These are phyloP conservation scores for Pogona vitticeps DNA, from an alignment of 2,113 vertebrate species.

Conservation along the genomic window DNA sequence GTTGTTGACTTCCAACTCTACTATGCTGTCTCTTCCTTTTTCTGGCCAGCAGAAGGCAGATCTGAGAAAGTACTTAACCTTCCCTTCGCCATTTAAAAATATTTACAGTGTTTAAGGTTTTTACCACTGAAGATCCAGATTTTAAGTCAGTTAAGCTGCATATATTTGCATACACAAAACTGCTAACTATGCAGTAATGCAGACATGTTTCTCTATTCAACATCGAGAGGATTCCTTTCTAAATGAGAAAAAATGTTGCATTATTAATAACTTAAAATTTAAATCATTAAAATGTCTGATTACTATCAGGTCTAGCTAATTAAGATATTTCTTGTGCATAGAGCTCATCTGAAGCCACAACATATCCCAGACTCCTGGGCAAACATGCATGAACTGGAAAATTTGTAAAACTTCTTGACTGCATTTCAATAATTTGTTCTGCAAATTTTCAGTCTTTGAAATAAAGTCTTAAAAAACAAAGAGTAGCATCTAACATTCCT, in stretches of 20 bases:
- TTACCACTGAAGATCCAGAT: not conserved
- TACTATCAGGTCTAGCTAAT: too few species aligned
- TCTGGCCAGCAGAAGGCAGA: not conserved
- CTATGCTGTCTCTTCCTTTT: not conserved
- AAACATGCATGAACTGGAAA: not conserved
- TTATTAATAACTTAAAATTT: not conserved
- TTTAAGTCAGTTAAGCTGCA: not conserved
- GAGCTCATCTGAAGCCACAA: not conserved
- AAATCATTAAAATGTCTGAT: too few species aligned
- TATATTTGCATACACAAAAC: not conserved
- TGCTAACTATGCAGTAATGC: not conserved
- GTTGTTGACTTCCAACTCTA: not conserved
- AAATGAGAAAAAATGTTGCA: not conserved
- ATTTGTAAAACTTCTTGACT: not conserved
- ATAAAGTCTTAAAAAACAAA: not conserved
- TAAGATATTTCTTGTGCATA: not conserved
- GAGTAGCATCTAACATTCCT: not conserved
- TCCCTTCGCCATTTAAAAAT: not conserved
- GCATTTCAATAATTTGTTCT: not conserved
- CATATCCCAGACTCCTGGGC: not conserved
- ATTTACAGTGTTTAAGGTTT: too few species aligned
- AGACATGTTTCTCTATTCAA: not conserved
- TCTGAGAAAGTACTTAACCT: not conserved
- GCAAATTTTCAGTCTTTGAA: not conserved
- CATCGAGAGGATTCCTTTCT: not conserved